Evolutionary conservation across 2,113 vertebrate species (phyloP).

Genomic region (Corythoichthys intestinalis): DNA sequence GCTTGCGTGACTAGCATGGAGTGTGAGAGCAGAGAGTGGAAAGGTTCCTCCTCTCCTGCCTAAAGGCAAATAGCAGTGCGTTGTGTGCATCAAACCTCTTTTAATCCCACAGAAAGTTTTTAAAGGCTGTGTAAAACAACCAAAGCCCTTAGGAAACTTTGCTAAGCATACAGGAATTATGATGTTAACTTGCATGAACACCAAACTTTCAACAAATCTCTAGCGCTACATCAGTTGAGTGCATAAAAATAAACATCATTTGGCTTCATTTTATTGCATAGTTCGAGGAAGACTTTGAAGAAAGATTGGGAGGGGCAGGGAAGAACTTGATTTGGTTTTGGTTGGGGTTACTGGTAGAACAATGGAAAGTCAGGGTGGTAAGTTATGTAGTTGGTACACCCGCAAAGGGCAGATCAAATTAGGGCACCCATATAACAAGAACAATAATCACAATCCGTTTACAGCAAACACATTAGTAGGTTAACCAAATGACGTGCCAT

Average conservation of each 20-base stretch:
- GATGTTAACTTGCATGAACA: slow-evolving; percentile 19
- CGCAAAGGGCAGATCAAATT: neutral
- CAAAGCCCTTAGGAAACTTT: slow-evolving; percentile 39
- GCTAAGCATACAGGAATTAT: slow-evolving; percentile 22
- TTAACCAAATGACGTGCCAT: slow-evolving; percentile 3
- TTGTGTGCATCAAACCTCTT: slow-evolving; percentile 61
- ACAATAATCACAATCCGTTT: neutral
- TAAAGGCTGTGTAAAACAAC: slow-evolving; percentile 62
- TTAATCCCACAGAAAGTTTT: slow-evolving; percentile 66
- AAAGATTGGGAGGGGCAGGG: neutral
- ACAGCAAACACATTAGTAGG: neutral
- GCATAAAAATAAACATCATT: neutral
- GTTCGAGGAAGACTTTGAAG: neutral
- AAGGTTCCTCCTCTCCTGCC: slow-evolving; percentile 70
- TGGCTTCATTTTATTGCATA: neutral
- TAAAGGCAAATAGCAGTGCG: slow-evolving; percentile 65
- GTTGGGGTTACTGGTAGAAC: neutral
- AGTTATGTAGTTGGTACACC: neutral
- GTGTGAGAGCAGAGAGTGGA: slow-evolving; percentile 64
- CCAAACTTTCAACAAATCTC: slow-evolving; percentile 24
- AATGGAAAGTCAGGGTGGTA: neutral
- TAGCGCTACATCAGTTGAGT: slow-evolving; percentile 15
- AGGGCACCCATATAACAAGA: neutral
- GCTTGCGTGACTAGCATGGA: slow-evolving; percentile 66
- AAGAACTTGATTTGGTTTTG: neutral